These are phyloP conservation scores for Ginglymostoma cirratum DNA, from an alignment of 2,113 vertebrate species.

Conservation along the genomic window DNA sequence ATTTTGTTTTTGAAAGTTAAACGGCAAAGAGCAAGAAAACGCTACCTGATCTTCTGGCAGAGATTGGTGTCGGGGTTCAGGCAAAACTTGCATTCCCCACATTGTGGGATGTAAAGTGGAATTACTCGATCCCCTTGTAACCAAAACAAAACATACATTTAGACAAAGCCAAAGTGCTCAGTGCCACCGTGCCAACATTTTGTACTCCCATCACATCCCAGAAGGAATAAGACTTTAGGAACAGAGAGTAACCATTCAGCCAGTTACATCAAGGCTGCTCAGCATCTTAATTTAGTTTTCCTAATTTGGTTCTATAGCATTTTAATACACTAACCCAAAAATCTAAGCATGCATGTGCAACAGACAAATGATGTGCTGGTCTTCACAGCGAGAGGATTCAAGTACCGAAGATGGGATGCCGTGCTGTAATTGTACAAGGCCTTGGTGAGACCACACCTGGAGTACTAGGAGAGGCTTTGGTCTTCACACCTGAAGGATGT, in stretches of 20 bases:
- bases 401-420: too few species aligned
- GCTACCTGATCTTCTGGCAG: slow-evolving; percentile 63
- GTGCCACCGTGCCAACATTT: background rate
- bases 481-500: too few species aligned
- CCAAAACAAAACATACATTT: background rate
- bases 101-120: slow-evolving; percentile 65
- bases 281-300: background rate
- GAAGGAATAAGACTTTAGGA: background rate
- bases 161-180: background rate
- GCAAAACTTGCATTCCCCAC: slow-evolving; percentile 66
- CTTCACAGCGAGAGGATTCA: too few species aligned
- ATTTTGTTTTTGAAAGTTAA: background rate
- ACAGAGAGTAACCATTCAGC: background rate
- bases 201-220: background rate
- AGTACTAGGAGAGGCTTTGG: too few species aligned
- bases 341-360: too few species aligned
- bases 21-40: background rate
- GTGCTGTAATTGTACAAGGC: too few species aligned
- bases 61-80: slow-evolving; percentile 63
- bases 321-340: background rate
- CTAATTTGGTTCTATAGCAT: background rate
- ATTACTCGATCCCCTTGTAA: slow-evolving; percentile 75
- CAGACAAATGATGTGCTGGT: too few species aligned
- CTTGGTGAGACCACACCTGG: too few species aligned
- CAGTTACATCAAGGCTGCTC: background rate